These are phyloP conservation scores for Heliconius himera DNA, from an alignment of 1,140 invertebrate species.

Conservation along the genomic window DNA sequence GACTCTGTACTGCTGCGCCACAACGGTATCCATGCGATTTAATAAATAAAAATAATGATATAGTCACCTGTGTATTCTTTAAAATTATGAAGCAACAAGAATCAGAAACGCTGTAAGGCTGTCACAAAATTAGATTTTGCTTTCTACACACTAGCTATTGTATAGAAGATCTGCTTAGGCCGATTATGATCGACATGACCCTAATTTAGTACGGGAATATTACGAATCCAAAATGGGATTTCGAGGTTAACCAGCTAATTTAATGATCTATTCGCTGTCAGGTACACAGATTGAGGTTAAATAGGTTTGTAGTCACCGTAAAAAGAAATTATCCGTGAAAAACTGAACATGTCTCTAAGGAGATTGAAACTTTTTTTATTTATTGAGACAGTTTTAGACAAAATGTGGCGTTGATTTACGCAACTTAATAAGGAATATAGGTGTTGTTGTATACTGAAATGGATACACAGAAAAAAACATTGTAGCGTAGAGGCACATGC, in stretches of 20 bases:
- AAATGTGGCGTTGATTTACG: not conserved
- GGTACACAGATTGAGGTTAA: slow-evolving; percentile 3
- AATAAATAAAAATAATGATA: too few relatives aligned
- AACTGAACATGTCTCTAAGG: not conserved
- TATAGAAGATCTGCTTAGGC: not conserved
- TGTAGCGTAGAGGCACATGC: too few relatives aligned
- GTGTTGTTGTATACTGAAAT: too few relatives aligned
- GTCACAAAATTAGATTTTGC: not conserved
- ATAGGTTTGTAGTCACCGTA: not conserved
- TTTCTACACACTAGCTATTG: not conserved
- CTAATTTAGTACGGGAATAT: not conserved
- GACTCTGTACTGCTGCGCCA: too few relatives aligned
- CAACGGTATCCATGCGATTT: too few relatives aligned
- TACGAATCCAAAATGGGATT: slow-evolving; percentile 1
- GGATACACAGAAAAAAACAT: too few relatives aligned
- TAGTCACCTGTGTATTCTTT: too few relatives aligned
- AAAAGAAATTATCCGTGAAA: not conserved
- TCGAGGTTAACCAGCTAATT: slow-evolving; percentile 10
- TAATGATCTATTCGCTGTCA: slow-evolving; percentile 12
- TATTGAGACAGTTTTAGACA: not conserved
- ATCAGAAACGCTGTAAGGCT: not conserved
- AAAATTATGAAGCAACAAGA: not conserved
- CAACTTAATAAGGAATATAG: too few relatives aligned
- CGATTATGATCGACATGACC: slow-evolving; percentile 5
- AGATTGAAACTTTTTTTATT: not conserved